Evolutionary conservation across 1,140 invertebrate genomes (phyloP).

Genomic region (Saxidomus purpurata): DNA sequence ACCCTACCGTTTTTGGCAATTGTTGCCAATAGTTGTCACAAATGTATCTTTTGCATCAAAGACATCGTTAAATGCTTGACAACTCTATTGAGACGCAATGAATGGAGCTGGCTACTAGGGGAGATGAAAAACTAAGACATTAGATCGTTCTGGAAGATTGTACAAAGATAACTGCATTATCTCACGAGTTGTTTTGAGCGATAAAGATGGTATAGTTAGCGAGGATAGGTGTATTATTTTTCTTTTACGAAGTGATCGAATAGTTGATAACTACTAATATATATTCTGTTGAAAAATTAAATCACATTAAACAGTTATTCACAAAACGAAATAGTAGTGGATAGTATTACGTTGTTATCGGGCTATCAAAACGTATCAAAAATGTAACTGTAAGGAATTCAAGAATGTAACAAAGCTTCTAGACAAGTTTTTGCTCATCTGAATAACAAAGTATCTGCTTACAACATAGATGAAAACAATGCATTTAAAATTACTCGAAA

Average conservation of each 20-base stretch:
- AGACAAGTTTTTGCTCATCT: not conserved
- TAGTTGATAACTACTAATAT: not conserved
- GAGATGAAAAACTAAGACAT: conserved; percentile 51
- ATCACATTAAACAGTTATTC: conserved; percentile 58
- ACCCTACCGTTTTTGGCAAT: conserved; percentile 23
- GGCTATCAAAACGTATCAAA: conserved; percentile 1
- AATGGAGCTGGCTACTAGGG: conserved; percentile 34
- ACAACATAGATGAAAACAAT: not conserved
- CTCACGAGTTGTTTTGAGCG: conserved; percentile 14
- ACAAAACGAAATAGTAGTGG: not conserved
- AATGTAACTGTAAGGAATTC: conserved; percentile 12
- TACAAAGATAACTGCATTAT: conserved; percentile 41
- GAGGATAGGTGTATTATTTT: conserved; percentile 29
- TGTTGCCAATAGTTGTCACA: not conserved
- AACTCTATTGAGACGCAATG: conserved; percentile 51
- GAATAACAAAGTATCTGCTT: conserved; percentile 1
- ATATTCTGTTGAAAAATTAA: conserved; percentile 43
- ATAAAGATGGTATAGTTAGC: conserved; percentile 34
- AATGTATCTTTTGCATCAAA: conserved; percentile 57
- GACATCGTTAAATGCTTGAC: conserved; percentile 53
- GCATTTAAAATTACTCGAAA: not conserved
- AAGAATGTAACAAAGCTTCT: conserved; percentile 10
- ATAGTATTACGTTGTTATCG: conserved; percentile 12
- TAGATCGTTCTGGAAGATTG: conserved; percentile 52
- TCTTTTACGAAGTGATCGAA: conserved; percentile 32